Base-by-base conservation (phyloP, 2,888 invertebrate species). In the Beris morrisii region DNA sequence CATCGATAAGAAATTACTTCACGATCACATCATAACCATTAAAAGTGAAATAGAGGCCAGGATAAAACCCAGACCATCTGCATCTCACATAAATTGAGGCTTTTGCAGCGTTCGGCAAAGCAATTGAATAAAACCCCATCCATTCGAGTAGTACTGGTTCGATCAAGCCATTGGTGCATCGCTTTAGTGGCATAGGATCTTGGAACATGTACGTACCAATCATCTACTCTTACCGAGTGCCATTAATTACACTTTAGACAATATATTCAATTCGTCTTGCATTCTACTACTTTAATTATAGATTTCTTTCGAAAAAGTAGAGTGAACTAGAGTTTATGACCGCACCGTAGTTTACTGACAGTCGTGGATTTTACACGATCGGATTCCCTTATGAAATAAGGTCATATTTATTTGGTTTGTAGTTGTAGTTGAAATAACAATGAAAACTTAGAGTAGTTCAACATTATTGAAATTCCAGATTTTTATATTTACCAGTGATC, bases 241-340 rank as follows among this genome's bases (percentile, higher is more conserved):
- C 66, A 66, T 66, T 66, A 66, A 66, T 66, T 66, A 66, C 45
- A 66, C 52, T 45, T 54, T 66, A 66, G 66, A 66, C 66, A 66
- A 66, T 66, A 65, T 65, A 66, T 66, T 66, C 58, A 66, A 66
- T 66, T 66, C 66, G 66, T 66, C 66, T 66, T 66, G 66, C 58
- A 66, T 66, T 66, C 66, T 58, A 66, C 52, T 58, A 66, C 66
- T 66, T 66, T 66, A 66, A 66, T 66, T 66, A 66, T 59, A 59
- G 44, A 59, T 66, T 66, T 66, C 54, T 38, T 38, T 38, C 2
- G 38, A 5, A 38, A 38, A 38, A 38, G 38, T 38, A 38, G 38
- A 9, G 38, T 22, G 22, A 22, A 22, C 22, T 22, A 22, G 22
- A 22, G 22, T 22, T 22, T 22, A 22, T 22, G 22, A 22, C 3